phyloP scores from a whole-genome alignment of 2,113 vertebrate genomes.

The Leucopsar rothschildi region DNA sequence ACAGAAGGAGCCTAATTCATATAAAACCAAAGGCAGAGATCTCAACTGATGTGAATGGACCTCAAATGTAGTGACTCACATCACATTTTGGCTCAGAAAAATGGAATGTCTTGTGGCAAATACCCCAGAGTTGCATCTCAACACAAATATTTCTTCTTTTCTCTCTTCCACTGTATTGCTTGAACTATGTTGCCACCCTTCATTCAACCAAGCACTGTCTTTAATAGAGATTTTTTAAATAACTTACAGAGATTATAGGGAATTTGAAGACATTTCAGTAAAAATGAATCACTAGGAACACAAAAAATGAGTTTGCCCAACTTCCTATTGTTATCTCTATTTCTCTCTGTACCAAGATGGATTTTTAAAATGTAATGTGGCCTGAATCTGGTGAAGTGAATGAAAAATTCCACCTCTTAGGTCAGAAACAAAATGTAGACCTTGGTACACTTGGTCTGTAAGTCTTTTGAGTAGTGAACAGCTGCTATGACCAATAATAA shows the following conservation, averaged over 20 bases:
- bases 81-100: neutral
- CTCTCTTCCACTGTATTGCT: neutral
- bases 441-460: neutral
- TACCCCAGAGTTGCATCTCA: neutral
- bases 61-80: neutral
- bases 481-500: neutral
- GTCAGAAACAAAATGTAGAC: neutral
- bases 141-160: neutral
- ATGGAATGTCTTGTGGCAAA: neutral
- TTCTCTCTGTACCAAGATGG: neutral
- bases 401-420: neutral
- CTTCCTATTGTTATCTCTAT: neutral
- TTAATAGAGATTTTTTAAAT: neutral
- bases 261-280: neutral
- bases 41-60: neutral
- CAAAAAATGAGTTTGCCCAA: neutral
- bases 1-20: neutral
- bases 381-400: neutral
- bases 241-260: neutral
- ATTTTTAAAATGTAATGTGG: neutral
- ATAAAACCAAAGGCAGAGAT: neutral
- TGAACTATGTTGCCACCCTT: neutral
- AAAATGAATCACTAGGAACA: neutral
- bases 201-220: neutral
- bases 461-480: neutral